Conservation (phyloP, 2,797 vertebrate genomes). For the Furcifer pardalis region DNA sequence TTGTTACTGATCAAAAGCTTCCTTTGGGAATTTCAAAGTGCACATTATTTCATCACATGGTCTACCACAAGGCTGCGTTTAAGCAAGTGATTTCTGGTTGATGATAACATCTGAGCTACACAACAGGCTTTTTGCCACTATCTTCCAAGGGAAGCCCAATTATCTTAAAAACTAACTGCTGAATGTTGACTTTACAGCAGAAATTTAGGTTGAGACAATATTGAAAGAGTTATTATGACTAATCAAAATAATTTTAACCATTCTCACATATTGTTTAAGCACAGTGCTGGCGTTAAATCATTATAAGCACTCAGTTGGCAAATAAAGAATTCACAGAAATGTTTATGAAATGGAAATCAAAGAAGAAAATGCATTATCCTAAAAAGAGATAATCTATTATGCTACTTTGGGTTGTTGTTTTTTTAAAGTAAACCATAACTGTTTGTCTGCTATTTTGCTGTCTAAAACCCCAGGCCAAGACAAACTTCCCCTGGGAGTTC, state of each 20-base stretch:
- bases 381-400: neutral
- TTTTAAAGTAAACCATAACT: neutral
- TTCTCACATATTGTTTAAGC: neutral
- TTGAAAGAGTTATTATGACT: neutral
- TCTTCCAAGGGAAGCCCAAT: neutral
- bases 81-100: too few relatives aligned
- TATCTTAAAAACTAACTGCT: neutral
- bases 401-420: too few relatives aligned
- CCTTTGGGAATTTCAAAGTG: too few relatives aligned
- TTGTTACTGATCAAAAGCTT: too few relatives aligned
- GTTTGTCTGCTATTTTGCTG: neutral
- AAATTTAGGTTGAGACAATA: neutral
- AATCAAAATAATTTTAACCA: neutral
- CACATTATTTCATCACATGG: too few relatives aligned
- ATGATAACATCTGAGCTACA: too few relatives aligned
- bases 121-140: neutral
- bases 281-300: neutral
- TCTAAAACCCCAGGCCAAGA: neutral
- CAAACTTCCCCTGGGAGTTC: neutral
- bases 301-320: neutral
- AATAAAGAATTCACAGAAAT: neutral
- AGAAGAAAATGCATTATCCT: neutral
- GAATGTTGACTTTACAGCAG: neutral
- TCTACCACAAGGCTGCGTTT: too few relatives aligned
- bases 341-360: neutral